phyloP scores from a whole-genome alignment of 2,888 invertebrate genomes.

The Trichopria drosophilae region DNA sequence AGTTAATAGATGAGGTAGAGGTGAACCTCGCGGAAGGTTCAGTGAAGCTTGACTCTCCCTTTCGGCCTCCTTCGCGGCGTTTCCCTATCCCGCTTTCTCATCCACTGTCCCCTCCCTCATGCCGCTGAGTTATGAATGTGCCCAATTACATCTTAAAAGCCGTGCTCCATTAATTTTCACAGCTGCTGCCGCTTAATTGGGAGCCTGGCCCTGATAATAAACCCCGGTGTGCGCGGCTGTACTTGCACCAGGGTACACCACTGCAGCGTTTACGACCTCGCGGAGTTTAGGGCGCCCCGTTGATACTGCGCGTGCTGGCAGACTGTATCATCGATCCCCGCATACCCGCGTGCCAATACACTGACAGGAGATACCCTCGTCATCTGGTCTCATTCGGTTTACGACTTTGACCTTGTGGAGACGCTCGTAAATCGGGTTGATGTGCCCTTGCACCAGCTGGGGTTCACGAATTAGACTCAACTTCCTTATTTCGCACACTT shows the following conservation, averaged over 20 bases:
- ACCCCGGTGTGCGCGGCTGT: conserved; percentile 48
- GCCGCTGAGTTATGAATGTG: conserved; percentile 63
- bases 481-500: too few species aligned
- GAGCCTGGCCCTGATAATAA: conserved; percentile 65
- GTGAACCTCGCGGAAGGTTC: too few species aligned
- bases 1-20: too few species aligned
- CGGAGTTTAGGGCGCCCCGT: conserved; percentile 37
- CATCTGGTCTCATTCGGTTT: conserved; percentile 27
- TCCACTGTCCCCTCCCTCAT: conserved; percentile 21
- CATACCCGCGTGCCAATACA: conserved; percentile 2
- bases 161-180: conserved; percentile 68
- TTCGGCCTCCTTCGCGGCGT: too few species aligned
- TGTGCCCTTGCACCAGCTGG: background rate
- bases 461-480: too few species aligned
- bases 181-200: conserved; percentile 68
- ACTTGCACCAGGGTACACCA: conserved; percentile 48
- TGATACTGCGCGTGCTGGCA: conserved; percentile 11
- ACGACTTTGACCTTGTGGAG: conserved; percentile 49
- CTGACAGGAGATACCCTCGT: conserved; percentile 10
- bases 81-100: conserved; percentile 32
- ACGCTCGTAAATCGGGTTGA: background rate
- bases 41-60: too few species aligned
- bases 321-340: conserved; percentile 26
- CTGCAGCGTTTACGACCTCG: conserved; percentile 51
- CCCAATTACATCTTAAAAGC: conserved; percentile 69